Evolutionary conservation across 2,888 invertebrate species (phyloP).

Genomic region (Mythimna lalbum): DNA sequence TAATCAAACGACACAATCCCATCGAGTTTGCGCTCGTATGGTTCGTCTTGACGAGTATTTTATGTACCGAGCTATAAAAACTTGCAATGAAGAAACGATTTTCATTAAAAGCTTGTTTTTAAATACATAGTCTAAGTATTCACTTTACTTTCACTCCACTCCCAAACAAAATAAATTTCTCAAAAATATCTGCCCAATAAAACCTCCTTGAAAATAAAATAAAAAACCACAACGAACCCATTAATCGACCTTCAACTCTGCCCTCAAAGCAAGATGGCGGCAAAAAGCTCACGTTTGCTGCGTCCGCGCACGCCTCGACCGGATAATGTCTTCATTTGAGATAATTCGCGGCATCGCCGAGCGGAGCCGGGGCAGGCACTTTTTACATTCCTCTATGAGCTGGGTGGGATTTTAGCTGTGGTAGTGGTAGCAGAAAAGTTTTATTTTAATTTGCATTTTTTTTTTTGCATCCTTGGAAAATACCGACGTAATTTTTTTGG

Average conservation of each 20-base stretch:
- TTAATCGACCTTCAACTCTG: constrained; percentile 75
- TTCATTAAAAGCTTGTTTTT: too few relatives aligned
- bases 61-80: too few relatives aligned
- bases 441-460: not conserved
- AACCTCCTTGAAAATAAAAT: constrained; percentile 1
- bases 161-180: not conserved
- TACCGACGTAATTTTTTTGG: too few relatives aligned
- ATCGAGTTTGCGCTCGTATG: too few relatives aligned
- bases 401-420: constrained; percentile 76
- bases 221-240: constrained; percentile 34
- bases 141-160: not conserved
- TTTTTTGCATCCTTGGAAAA: not conserved
- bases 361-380: constrained; percentile 66
- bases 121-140: too few relatives aligned
- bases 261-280: constrained; percentile 71
- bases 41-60: too few relatives aligned
- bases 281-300: constrained; percentile 73
- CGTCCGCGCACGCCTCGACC: constrained; percentile 77
- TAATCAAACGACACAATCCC: too few relatives aligned
- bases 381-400: constrained; percentile 79
- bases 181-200: constrained; percentile 9
- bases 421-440: constrained; percentile 66
- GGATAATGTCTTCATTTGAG: constrained; percentile 89
- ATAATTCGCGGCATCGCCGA: constrained; percentile 80
- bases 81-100: too few relatives aligned